Conservation (phyloP, 2,113 vertebrate species). For the Nipponia nippon region DNA sequence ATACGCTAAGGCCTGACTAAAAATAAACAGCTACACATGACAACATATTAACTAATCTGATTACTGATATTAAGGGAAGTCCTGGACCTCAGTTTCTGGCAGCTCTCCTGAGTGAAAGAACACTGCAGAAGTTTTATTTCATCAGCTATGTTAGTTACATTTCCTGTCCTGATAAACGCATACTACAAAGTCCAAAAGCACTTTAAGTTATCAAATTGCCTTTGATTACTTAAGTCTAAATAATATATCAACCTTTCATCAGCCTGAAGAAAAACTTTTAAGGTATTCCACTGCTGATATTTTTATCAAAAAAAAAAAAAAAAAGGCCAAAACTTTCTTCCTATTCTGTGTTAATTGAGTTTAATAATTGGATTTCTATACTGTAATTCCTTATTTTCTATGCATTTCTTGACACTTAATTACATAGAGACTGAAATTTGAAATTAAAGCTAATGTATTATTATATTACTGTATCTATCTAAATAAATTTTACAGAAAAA, state of each 20-base stretch:
- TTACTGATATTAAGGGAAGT: not conserved
- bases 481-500: not conserved
- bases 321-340: not conserved
- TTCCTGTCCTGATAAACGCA: constrained; percentile 66
- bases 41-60: not conserved
- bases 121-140: constrained; percentile 55
- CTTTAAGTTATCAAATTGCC: constrained; percentile 61
- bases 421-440: not conserved
- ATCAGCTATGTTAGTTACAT: constrained; percentile 40
- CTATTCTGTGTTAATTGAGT: not conserved
- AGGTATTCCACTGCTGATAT: constrained; percentile 12
- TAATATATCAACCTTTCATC: constrained; percentile 55
- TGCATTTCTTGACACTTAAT: not conserved
- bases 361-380: not conserved
- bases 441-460: not conserved
- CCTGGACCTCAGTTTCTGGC: not conserved
- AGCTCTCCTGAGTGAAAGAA: constrained; percentile 51
- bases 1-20: not conserved
- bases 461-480: not conserved
- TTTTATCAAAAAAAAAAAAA: not conserved
- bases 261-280: constrained; percentile 4
- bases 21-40: not conserved
- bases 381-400: not conserved
- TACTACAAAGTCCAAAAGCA: constrained; percentile 60
- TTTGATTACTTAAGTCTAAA: constrained; percentile 67